Evolutionary conservation across 2,797 vertebrate species (phyloP).

Genomic region (Crax fasciolata): DNA sequence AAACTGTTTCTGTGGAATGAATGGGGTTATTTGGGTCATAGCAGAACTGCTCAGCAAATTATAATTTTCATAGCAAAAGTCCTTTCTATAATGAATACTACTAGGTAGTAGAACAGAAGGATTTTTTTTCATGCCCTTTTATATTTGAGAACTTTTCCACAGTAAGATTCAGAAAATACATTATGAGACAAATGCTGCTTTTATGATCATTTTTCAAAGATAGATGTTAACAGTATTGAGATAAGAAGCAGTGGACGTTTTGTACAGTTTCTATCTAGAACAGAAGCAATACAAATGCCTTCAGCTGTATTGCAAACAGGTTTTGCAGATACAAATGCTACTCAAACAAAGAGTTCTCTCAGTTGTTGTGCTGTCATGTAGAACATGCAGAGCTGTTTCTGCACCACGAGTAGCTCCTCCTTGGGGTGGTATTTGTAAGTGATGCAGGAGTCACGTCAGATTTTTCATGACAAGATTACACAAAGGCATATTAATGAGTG

Average conservation of each 20-base stretch:
- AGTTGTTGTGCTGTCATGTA: neutral
- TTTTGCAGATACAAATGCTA: neutral
- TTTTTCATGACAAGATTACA: neutral
- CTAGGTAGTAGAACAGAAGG: constrained; percentile 43
- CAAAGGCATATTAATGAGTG: neutral
- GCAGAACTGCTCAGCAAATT: constrained; percentile 66
- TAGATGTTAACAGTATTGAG: constrained; percentile 29
- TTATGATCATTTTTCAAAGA: constrained; percentile 41
- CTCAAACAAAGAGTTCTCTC: neutral
- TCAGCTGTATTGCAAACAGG: neutral
- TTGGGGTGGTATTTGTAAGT: neutral
- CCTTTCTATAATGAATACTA: neutral
- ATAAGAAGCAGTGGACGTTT: neutral
- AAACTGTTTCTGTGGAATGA: constrained; percentile 74
- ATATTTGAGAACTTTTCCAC: constrained; percentile 27
- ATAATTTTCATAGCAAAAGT: constrained; percentile 65
- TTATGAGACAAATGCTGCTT: neutral
- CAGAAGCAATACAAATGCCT: neutral
- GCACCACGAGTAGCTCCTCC: neutral
- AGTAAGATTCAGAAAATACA: constrained; percentile 18
- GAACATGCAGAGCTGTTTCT: neutral
- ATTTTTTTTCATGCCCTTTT: neutral
- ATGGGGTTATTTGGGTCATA: constrained; percentile 76
- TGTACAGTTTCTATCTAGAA: neutral
- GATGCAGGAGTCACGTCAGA: neutral